These are phyloP conservation scores for Macrotrachela quadricornifera DNA, from an alignment of 1,140 invertebrate genomes.

Conservation along the genomic window DNA sequence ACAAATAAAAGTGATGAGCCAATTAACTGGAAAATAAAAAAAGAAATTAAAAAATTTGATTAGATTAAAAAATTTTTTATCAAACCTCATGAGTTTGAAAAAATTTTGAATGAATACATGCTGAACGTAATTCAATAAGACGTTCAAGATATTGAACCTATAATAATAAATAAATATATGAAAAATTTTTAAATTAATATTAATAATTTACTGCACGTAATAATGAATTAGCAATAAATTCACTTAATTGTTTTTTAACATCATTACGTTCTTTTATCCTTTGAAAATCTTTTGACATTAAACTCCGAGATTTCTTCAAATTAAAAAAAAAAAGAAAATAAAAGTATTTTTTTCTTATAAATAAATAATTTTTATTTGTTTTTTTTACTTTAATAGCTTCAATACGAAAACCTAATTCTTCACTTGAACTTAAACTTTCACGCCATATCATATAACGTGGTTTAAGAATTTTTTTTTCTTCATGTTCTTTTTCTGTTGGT, in stretches of 20 bases:
- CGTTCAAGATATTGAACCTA: conserved; percentile 14
- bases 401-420: conserved; percentile 77
- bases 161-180: background rate
- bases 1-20: conserved; percentile 86
- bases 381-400: conserved; percentile 70
- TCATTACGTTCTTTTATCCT: background rate
- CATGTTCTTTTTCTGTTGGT: conserved; percentile 67
- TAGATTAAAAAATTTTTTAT: conserved; percentile 22
- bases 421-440: conserved; percentile 84
- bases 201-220: background rate
- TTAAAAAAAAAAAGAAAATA: background rate
- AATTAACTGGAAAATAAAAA: conserved; percentile 47
- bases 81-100: conserved; percentile 65
- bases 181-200: background rate
- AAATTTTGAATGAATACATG: conserved; percentile 59
- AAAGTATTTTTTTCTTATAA: background rate
- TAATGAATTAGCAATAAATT: conserved; percentile 1
- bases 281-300: conserved; percentile 3
- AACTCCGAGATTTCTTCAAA: background rate
- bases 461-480: conserved; percentile 70
- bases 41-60: background rate
- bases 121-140: conserved; percentile 25
- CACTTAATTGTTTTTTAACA: background rate
- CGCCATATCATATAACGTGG: conserved; percentile 90
- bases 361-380: too few relatives aligned